phyloP scores from a whole-genome alignment of 2,113 vertebrate species.

The Petrocephalus microphthalmus region DNA sequence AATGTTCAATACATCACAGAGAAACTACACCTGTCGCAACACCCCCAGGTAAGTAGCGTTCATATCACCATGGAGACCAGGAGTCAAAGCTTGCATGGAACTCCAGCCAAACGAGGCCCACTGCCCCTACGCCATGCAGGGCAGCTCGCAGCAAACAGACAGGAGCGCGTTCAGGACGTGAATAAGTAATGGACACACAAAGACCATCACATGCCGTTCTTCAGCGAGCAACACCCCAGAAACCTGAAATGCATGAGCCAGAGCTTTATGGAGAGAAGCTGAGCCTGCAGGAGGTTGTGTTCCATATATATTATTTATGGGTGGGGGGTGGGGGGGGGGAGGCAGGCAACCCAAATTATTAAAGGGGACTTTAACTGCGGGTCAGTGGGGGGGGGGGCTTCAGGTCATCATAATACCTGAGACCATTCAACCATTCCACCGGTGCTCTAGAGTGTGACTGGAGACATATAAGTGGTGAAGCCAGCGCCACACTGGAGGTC shows the following conservation, averaged over 20 bases:
- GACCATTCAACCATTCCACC: not conserved
- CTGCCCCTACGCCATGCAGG: not conserved
- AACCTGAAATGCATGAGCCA: constrained; percentile 36
- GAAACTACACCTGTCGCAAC: not conserved
- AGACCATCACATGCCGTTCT: not conserved
- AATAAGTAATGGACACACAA: not conserved
- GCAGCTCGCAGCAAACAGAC: not conserved
- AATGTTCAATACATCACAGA: not conserved
- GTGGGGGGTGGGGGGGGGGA: too few relatives aligned
- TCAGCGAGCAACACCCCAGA: constrained; percentile 21
- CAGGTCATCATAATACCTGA: not conserved
- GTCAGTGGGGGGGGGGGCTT: not conserved
- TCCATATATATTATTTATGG: constrained; percentile 41
- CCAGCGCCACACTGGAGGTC: not conserved
- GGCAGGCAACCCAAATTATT: constrained; percentile 28
- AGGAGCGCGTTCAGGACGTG: not conserved
- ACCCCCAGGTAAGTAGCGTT: not conserved
- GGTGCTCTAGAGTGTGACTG: not conserved
- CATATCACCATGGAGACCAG: not conserved
- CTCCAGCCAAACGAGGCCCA: not conserved
- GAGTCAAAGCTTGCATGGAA: not conserved
- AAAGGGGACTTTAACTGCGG: constrained; percentile 7
- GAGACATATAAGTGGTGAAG: not conserved
- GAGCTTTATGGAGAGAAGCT: not conserved
- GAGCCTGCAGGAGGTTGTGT: constrained; percentile 32